These are phyloP conservation scores for Tortricodes alternella DNA, from an alignment of 2,888 invertebrate genomes.

Conservation along the genomic window DNA sequence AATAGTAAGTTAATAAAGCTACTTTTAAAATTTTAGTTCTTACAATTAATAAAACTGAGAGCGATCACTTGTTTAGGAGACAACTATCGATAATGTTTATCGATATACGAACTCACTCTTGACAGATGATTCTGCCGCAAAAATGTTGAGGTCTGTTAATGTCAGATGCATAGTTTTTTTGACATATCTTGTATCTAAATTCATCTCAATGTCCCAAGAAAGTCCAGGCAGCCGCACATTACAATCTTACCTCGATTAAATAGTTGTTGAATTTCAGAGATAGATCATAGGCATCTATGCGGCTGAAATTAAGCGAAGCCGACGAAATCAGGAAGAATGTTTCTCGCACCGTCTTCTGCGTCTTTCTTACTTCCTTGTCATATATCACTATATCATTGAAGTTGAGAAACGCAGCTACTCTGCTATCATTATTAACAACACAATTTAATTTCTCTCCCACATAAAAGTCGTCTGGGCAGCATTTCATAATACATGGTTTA, in stretches of 20 bases:
- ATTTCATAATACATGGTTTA: slow-evolving; percentile 7
- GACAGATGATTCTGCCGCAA: no score
- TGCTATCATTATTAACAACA: background rate
- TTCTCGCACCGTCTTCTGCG: slow-evolving; percentile 7
- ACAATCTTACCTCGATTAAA: slow-evolving; percentile 17
- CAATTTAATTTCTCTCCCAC: background rate
- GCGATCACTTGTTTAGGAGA: no score
- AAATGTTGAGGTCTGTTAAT: no score
- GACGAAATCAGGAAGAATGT: slow-evolving; percentile 15
- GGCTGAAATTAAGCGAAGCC: background rate
- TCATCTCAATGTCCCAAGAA: no score
- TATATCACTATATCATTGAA: slow-evolving; percentile 24
- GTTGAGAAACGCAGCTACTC: background rate
- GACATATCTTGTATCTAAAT: no score
- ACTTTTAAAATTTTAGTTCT: no score
- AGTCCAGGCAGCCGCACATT: no score
- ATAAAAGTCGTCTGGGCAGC: slow-evolving; percentile 10
- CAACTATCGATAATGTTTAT: no score
- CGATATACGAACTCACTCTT: no score
- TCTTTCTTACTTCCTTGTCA: slow-evolving; percentile 16
- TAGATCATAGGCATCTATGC: background rate
- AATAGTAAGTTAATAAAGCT: no score
- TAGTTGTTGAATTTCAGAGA: slow-evolving; percentile 5
- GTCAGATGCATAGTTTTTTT: no score
- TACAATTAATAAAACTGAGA: no score